Evolutionary conservation across 2,113 vertebrate genomes (phyloP).

Genomic region (Agapornis roseicollis): DNA sequence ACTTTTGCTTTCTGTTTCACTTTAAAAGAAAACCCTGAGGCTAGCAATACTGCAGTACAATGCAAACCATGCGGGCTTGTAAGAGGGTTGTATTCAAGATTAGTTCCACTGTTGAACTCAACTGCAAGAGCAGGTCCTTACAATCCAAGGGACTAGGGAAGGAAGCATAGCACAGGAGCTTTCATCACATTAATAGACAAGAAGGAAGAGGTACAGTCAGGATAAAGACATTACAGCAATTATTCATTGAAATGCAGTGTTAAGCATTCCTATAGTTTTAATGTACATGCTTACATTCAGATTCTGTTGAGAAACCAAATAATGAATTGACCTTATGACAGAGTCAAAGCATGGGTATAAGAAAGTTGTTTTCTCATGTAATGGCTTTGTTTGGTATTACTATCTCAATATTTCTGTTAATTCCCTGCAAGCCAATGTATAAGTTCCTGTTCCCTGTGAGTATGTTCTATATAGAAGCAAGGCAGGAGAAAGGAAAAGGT

Average conservation of each 20-base stretch:
- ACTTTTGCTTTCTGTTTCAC: constrained; percentile 2
- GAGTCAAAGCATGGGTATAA: neutral
- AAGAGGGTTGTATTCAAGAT: neutral
- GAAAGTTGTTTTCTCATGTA: too few species aligned
- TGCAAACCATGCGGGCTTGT: neutral
- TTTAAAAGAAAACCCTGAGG: constrained; percentile 6
- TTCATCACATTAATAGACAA: neutral
- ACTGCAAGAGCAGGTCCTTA: neutral
- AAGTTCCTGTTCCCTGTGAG: neutral
- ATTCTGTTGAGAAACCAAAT: neutral
- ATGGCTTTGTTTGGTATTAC: too few species aligned
- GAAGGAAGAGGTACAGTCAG: neutral
- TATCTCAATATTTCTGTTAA: neutral
- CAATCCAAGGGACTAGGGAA: neutral
- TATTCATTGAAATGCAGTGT: neutral
- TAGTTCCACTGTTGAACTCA: neutral
- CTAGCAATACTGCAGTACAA: neutral
- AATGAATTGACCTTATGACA: neutral
- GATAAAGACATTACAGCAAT: neutral
- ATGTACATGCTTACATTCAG: neutral
- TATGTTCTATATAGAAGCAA: neutral
- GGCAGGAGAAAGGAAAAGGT: constrained; percentile 22
- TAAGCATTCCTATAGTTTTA: neutral
- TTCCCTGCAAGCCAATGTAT: neutral
- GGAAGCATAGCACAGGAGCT: neutral